These are phyloP conservation scores for Gobio gobio DNA, from an alignment of 2,113 vertebrate genomes.

Conservation along the genomic window DNA sequence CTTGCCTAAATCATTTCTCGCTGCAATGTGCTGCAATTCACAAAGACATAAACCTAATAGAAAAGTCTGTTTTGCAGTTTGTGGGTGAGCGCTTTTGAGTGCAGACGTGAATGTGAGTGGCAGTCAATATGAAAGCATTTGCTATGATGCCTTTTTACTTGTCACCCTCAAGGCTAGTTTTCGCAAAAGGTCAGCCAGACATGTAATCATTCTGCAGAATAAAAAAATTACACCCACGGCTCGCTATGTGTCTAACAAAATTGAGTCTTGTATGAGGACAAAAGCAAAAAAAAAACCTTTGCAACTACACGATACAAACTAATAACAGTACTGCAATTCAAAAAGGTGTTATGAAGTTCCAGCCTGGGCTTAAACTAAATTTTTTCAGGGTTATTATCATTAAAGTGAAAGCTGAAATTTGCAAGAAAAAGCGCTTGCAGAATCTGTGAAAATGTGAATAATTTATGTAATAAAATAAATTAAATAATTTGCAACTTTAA, in stretches of 20 bases:
- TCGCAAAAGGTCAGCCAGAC: slow-evolving; percentile 24
- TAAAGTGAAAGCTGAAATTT: too few species aligned
- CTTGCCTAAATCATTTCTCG: neutral
- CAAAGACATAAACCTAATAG: slow-evolving; percentile 26
- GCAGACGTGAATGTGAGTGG: slow-evolving; percentile 7
- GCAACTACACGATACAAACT: neutral
- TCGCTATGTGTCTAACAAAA: neutral
- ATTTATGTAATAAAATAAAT: too few species aligned
- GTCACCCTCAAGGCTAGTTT: slow-evolving; percentile 36
- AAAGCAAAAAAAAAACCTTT: neutral
- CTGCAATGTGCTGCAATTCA: slow-evolving; percentile 5
- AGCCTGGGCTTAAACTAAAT: neutral
- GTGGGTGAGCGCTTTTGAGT: neutral
- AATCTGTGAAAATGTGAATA: too few species aligned
- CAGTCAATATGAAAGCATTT: slow-evolving; percentile 43
- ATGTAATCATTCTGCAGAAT: slow-evolving; percentile 33
- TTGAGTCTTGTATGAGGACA: neutral
- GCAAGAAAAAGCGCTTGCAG: too few species aligned
- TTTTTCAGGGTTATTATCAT: too few species aligned
- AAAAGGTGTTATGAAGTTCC: neutral
- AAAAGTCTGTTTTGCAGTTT: slow-evolving; percentile 21
- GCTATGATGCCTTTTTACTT: slow-evolving; percentile 30
- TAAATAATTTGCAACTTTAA: too few species aligned
- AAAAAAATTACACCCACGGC: slow-evolving; percentile 18
- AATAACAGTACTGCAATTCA: neutral